Percentiles rank a stretch among this genome's conserved stretches.
phyloP scores from a whole-genome alignment of 2,797 vertebrate genomes.

The Acanthurus tractus region DNA sequence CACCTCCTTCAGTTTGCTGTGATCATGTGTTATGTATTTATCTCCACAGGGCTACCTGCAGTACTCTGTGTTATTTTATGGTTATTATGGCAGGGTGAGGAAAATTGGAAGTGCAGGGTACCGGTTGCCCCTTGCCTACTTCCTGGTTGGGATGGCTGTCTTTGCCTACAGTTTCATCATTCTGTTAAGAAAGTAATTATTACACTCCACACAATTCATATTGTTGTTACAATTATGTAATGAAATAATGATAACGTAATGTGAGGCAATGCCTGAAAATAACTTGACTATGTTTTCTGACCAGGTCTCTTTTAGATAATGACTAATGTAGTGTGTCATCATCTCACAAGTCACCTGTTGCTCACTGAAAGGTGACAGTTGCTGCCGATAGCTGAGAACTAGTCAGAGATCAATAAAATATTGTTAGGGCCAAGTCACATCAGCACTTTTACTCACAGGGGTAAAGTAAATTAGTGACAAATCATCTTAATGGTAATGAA shows the following conservation, averaged over 20 bases:
- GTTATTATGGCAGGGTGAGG: conserved; percentile 93
- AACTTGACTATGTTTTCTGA: neutral
- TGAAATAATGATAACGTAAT: neutral
- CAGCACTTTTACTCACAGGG: no score
- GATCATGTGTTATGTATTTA: conserved; percentile 23
- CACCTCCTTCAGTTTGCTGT: conserved; percentile 8
- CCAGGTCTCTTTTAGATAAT: neutral
- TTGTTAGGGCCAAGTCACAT: no score
- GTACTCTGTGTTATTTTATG: conserved; percentile 97
- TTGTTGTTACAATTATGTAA: neutral
- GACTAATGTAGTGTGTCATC: neutral
- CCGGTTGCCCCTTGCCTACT: conserved; percentile 94
- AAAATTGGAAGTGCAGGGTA: conserved; percentile 95
- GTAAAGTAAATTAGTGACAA: no score
- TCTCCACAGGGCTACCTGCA: conserved; percentile 94
- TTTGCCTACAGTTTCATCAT: conserved; percentile 99
- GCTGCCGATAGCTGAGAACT: neutral
- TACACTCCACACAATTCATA: conserved; percentile 9
- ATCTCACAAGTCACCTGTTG: neutral
- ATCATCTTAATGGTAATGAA: no score
- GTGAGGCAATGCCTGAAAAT: neutral
- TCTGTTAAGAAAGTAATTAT: conserved; percentile 93
- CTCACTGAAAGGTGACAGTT: neutral
- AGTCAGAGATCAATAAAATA: no score
- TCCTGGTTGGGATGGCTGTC: conserved; percentile 97